Base-by-base conservation (phyloP, 1,140 invertebrate genomes). In the Campoletis sonorensis region DNA sequence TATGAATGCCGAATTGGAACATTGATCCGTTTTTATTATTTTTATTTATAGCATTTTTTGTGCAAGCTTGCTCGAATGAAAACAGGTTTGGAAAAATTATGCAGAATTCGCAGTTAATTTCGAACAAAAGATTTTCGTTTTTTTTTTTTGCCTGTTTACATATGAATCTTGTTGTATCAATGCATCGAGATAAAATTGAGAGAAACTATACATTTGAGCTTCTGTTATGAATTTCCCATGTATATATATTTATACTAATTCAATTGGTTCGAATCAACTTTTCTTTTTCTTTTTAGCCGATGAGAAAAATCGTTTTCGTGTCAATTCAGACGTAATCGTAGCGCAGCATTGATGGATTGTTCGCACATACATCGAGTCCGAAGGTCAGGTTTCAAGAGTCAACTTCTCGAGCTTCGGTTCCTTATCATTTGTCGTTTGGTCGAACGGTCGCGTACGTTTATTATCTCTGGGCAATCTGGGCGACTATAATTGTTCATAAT, bases 1-100 rank as follows among this genome's bases (percentile, higher is more conserved):
- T 75, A 58, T 75, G 64, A 27, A 33, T 58, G 72, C 75, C 16
- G 75, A 75, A 75, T 16, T 75, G 40, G 33, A 21, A 54, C 70
- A n/a, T 33, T 13, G 13, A n/a, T n/a, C 49, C 15, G 49, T 51
- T 51, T 51, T 1, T 51, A 18, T 7, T 51, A 51, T 51, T 51
- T 51, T 18, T 51, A 13, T 4, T 18, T 51, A 2, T 51, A 4
- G 1, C 3, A 51, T 51, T 51, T 18, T 18, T 18, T 51, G 18
- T 51, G 18, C 18, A 51, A 33, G 30, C 30, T 33, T 33, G n/a
- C n/a, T n/a, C n/a, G n/a, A n/a, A n/a, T n/a, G n/a, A n/a, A n/a
- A n/a, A n/a, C n/a, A n/a, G n/a, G n/a, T n/a, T n/a, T n/a, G n/a
- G n/a, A n/a, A n/a, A n/a, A n/a, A n/a, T n/a, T n/a, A n/a, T n/a